A percentile compares a stretch with the other conserved stretches of the same genome.
Conservation (phyloP, 1,140 invertebrate genomes). For the Drosophila kohkoa region DNA sequence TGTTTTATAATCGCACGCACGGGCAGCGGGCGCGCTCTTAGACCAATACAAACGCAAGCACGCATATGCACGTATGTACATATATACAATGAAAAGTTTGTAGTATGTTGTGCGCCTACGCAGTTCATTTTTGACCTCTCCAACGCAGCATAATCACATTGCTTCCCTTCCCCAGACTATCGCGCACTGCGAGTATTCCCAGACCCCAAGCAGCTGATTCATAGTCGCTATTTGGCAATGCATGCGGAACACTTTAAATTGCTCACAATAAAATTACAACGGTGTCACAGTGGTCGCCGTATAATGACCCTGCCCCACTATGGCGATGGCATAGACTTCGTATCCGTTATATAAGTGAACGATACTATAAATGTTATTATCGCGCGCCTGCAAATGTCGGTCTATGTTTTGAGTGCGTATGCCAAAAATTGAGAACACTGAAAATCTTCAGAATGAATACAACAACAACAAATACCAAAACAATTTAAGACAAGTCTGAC, state of each 20-base stretch:
- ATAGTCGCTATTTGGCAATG: slow-evolving; percentile 41
- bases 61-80: slow-evolving; percentile 17
- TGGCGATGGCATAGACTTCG: slow-evolving; percentile 34
- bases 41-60: slow-evolving; percentile 17
- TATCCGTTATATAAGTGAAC: slow-evolving; percentile 67
- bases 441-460: slow-evolving; percentile 58
- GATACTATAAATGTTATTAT: slow-evolving; percentile 29
- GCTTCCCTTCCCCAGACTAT: neutral
- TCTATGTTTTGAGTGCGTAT: slow-evolving; percentile 55
- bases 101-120: slow-evolving; percentile 42
- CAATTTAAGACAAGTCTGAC: slow-evolving; percentile 52
- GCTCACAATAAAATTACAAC: slow-evolving; percentile 39
- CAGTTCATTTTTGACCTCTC: slow-evolving; percentile 71
- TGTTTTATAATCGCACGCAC: slow-evolving; percentile 71
- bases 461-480: slow-evolving; percentile 51
- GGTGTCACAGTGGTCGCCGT: slow-evolving; percentile 49
- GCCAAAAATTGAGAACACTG: slow-evolving; percentile 60
- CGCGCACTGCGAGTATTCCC: neutral
- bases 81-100: slow-evolving; percentile 29
- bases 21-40: slow-evolving; percentile 36
- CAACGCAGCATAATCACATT: slow-evolving; percentile 52
- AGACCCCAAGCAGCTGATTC: slow-evolving; percentile 65
- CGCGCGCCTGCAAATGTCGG: slow-evolving; percentile 24
- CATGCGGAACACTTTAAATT: slow-evolving; percentile 52
- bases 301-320: slow-evolving; percentile 81